Base-by-base conservation (phyloP, 2,113 vertebrate genomes). In the Paraplagusia blochii region DNA sequence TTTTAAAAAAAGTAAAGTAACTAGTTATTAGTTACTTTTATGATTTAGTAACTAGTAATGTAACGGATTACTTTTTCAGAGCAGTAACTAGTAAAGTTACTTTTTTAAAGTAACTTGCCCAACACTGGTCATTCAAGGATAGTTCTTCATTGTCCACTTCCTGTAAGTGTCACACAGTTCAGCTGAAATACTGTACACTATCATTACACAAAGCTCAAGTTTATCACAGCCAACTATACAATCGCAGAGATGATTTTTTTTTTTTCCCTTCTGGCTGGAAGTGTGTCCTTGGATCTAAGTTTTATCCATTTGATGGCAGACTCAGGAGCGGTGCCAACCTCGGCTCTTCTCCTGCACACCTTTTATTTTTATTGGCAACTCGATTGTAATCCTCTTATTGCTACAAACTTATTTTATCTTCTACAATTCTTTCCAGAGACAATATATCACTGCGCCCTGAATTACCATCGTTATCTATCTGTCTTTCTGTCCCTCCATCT, bases 381-480 rank as follows among this genome's bases (percentile, higher is more conserved):
- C 9, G 11, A 12, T 36, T 8, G 0, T 1, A 22, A 53, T 39
- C 39, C 16, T 11, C 13, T 53, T n/a, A n/a, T n/a, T n/a, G n/a
- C n/a, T n/a, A n/a, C 14, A 19, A 0, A 56, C 46, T 50, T 17
- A 44, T 8, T 33, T 0, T 47, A 53, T 68, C 11, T 19, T 72
- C 48, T 15, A 45, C 33, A 44, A 29, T 16, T 53, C 63, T 57
- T 59, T 33, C 1, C 62, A 47, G 63, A 67, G 64, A 74, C 71
- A 69, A 56, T 64, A 47, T 44, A 55, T 69, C 64, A 54, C 53
- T 29, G 60, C 44, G 54, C 50, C 44, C 56, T 39, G 69, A 63
- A 80, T 69, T 44, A 85, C 74, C 35, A 53, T 22, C 15, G 34
- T 52, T 65, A 73, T 83, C 49, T 49, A 59, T 78, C 62, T 61